Conservation (phyloP, 2,113 vertebrate genomes). For the Nettapus auritus region DNA sequence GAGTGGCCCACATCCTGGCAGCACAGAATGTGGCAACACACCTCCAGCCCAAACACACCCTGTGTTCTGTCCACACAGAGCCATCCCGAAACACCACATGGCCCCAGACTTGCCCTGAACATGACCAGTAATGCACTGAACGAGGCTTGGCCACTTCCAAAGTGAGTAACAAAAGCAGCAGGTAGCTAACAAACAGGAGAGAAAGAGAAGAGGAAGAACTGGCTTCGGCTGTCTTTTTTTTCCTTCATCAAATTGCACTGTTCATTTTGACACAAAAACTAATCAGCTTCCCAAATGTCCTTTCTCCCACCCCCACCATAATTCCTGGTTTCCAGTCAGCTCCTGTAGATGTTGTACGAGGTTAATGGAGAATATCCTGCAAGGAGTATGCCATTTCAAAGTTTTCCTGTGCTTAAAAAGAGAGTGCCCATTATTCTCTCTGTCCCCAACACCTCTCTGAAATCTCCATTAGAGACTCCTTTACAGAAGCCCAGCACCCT, state of each 20-base stretch:
- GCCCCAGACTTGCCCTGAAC: background rate
- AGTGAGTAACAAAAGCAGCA: background rate
- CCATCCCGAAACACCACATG: background rate
- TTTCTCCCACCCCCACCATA: background rate
- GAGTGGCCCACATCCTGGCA: background rate
- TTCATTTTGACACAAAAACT: background rate
- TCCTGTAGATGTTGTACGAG: background rate
- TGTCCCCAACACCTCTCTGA: background rate
- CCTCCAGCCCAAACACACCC: background rate
- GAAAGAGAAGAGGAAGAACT: background rate
- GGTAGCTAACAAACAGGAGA: background rate
- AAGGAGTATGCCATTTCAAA: background rate
- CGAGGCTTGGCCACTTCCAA: background rate
- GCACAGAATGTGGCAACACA: background rate
- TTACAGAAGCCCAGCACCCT: background rate
- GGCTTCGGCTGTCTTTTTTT: background rate
- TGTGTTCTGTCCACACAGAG: background rate
- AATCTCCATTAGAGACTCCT: background rate
- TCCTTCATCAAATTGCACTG: background rate
- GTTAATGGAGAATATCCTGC: background rate
- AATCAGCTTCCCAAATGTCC: background rate
- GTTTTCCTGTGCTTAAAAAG: background rate
- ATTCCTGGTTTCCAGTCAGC: background rate
- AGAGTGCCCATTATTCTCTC: background rate
- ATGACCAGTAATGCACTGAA: background rate